These are phyloP conservation scores for Biston stratarius DNA, from an alignment of 2,888 invertebrate genomes.

Conservation along the genomic window DNA sequence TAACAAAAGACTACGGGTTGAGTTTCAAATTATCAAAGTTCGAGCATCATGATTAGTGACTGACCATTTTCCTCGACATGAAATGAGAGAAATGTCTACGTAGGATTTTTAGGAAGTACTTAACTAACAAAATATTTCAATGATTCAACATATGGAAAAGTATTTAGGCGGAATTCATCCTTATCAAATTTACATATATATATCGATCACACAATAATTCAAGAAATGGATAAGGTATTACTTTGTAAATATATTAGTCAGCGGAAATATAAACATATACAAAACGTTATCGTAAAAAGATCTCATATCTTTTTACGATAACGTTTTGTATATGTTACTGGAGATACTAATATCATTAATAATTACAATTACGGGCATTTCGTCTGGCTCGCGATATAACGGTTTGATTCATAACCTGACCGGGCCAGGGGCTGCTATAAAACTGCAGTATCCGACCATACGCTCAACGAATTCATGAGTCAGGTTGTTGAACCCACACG, in stretches of 20 bases:
- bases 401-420: constrained; percentile 58
- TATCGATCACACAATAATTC: constrained; percentile 1
- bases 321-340: neutral
- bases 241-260: constrained; percentile 3
- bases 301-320: too few species aligned
- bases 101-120: neutral
- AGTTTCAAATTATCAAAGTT: neutral
- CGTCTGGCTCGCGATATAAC: constrained; percentile 52
- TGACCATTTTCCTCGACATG: neutral
- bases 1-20: neutral
- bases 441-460: constrained; percentile 47
- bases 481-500: constrained; percentile 60
- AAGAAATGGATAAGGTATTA: neutral
- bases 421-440: constrained; percentile 40
- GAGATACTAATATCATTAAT: constrained; percentile 5
- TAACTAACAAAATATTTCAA: neutral
- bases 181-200: neutral
- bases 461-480: constrained; percentile 43
- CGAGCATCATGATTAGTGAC: neutral
- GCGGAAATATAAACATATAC: neutral
- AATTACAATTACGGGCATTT: constrained; percentile 23
- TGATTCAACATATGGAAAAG: neutral
- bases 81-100: neutral
- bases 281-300: neutral
- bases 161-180: neutral